A percentile compares a stretch with the other conserved stretches of the same genome.
Evolutionary conservation across 2,113 vertebrate species (phyloP).

Genomic region (Forbesichthys agassizii): DNA sequence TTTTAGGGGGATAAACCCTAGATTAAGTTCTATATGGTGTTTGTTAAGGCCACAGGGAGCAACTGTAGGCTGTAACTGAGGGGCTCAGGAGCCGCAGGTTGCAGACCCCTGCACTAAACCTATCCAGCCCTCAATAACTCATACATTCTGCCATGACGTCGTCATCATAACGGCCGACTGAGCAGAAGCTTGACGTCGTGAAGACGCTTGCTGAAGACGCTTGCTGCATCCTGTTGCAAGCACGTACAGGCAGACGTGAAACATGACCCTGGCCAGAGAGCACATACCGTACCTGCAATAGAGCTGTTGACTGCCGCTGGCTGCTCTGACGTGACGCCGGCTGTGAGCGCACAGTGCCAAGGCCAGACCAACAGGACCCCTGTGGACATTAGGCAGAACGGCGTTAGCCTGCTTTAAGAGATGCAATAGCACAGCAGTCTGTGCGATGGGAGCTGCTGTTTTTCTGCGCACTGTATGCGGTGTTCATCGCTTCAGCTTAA

Average conservation of each 20-base stretch:
- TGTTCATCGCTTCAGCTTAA: too few species aligned
- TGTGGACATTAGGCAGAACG: conserved; percentile 29
- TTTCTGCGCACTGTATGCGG: too few species aligned
- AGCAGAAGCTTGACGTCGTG: too few species aligned
- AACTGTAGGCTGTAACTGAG: too few species aligned
- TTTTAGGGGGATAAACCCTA: too few species aligned
- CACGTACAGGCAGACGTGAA: background rate
- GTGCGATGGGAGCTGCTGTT: too few species aligned
- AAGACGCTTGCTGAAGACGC: too few species aligned
- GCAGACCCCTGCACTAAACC: background rate
- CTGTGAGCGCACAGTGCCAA: conserved; percentile 26
- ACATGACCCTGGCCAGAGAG: background rate
- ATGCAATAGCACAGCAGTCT: background rate
- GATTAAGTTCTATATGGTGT: too few species aligned
- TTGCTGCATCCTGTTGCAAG: background rate
- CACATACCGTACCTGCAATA: conserved; percentile 47
- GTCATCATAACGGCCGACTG: too few species aligned
- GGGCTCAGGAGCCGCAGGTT: too few species aligned
- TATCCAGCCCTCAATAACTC: background rate
- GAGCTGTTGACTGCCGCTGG: conserved; percentile 13
- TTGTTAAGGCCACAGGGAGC: too few species aligned
- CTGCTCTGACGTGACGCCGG: conserved; percentile 27
- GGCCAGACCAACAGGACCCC: conserved; percentile 59
- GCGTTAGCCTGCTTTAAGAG: background rate
- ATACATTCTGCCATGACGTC: too few species aligned